Conservation (phyloP, 2,888 invertebrate genomes). For the Cylindroiulus punctatus region DNA sequence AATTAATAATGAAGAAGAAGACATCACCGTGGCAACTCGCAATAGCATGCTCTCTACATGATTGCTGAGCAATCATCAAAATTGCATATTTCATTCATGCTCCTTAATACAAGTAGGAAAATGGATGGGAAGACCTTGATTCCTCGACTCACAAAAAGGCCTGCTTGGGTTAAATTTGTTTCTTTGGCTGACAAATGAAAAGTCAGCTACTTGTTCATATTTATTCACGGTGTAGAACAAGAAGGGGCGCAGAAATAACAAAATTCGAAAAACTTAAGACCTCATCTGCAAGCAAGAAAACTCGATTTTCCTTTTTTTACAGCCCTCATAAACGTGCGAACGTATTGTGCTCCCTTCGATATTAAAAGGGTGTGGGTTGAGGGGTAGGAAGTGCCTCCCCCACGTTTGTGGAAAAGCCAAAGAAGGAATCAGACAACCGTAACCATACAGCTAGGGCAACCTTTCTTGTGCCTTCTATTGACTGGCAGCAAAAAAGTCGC, state of each 20-base stretch:
- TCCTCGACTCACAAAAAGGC: background rate
- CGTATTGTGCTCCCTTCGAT: conserved; percentile 17
- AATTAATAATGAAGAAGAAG: background rate
- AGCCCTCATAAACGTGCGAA: background rate
- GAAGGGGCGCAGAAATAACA: background rate
- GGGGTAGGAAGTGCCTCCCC: background rate
- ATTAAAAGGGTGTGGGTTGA: background rate
- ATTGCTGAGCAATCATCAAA: background rate
- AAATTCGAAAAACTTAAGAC: conserved; percentile 37
- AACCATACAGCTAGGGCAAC: conserved; percentile 5
- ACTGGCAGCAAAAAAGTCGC: background rate
- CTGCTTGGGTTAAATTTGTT: background rate
- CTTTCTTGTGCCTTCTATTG: conserved; percentile 10
- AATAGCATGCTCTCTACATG: background rate
- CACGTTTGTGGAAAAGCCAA: conserved; percentile 6
- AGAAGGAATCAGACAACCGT: conserved; percentile 23
- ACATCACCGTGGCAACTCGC: background rate
- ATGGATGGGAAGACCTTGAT: background rate
- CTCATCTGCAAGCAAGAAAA: conserved; percentile 26
- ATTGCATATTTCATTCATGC: background rate
- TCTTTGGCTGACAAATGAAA: background rate
- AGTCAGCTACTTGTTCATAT: conserved; percentile 23
- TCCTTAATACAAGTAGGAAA: background rate
- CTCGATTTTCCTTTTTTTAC: background rate
- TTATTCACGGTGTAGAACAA: conserved; percentile 3